phyloP scores from a whole-genome alignment of 2,113 vertebrate genomes.

The Pithys albifrons region DNA sequence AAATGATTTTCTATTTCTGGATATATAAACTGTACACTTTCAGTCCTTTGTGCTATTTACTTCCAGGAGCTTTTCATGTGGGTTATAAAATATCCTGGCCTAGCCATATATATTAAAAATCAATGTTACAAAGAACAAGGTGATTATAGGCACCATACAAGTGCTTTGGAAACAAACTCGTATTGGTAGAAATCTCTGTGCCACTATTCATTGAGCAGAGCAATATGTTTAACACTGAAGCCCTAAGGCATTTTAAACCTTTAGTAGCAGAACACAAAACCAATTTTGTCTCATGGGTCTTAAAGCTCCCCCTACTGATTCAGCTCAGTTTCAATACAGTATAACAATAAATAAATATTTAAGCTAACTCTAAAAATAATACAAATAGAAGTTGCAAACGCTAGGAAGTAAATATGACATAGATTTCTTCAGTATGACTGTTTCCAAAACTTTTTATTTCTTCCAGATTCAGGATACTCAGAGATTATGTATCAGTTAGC shows the following conservation, averaged over 20 bases:
- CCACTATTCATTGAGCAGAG: constrained; percentile 25
- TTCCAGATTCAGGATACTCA: neutral
- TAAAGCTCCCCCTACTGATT: constrained; percentile 32
- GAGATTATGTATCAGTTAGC: neutral
- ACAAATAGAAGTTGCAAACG: neutral
- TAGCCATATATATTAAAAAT: constrained; percentile 55
- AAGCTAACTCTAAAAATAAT: neutral
- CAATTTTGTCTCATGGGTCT: neutral
- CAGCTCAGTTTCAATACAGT: neutral
- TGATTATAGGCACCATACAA: constrained; percentile 37
- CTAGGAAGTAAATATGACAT: neutral
- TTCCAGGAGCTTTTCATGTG: constrained; percentile 38
- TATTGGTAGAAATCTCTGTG: constrained; percentile 49
- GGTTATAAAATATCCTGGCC: constrained; percentile 10
- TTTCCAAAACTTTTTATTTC: neutral
- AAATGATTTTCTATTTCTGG: constrained; percentile 63
- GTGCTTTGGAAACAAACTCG: constrained; percentile 46
- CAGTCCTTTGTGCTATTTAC: constrained; percentile 12
- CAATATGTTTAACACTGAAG: constrained; percentile 17
- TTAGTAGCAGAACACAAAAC: neutral
- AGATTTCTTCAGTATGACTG: neutral
- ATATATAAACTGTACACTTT: constrained; percentile 10
- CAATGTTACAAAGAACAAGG: constrained; percentile 46
- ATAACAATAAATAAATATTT: neutral
- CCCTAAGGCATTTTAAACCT: constrained; percentile 2